Evolutionary conservation across 2,888 invertebrate genomes (phyloP).

Genomic region (Philhelius pedissequus): DNA sequence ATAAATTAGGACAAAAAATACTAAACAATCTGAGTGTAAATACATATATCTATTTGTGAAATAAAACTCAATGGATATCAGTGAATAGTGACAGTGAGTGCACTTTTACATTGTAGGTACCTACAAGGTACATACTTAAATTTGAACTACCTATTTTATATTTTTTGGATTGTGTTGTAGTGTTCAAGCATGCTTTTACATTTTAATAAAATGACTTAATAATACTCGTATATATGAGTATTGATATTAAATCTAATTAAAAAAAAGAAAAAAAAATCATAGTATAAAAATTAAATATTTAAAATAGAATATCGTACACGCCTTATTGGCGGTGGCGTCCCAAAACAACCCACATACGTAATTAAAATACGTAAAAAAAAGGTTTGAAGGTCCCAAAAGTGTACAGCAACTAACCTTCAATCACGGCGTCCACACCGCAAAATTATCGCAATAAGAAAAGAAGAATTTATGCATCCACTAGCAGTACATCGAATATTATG

Average conservation of each 20-base stretch:
- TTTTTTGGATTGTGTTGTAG: not conserved
- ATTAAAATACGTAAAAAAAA: constrained; percentile 28
- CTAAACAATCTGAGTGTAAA: too few relatives aligned
- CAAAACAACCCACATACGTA: constrained; percentile 30
- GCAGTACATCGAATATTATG: constrained; percentile 77
- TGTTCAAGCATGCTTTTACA: constrained; percentile 1
- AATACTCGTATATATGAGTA: not conserved
- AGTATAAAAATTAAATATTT: not conserved
- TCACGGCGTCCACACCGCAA: constrained; percentile 70
- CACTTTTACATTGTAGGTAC: too few relatives aligned
- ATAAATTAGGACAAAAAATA: too few relatives aligned
- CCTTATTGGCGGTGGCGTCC: not conserved
- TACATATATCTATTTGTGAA: not conserved
- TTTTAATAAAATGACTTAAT: not conserved
- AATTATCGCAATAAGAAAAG: constrained; percentile 74
- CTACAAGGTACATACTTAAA: too few relatives aligned
- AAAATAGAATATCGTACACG: not conserved
- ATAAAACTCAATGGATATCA: constrained; percentile 4
- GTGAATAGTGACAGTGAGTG: too few relatives aligned
- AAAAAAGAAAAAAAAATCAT: not conserved
- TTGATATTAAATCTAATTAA: not conserved
- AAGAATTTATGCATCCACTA: constrained; percentile 77
- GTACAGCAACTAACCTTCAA: constrained; percentile 18
- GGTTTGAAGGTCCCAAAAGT: constrained; percentile 6
- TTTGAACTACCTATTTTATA: too few relatives aligned